A percentile compares a stretch with the other conserved stretches of the same genome.
Evolutionary conservation across 2,888 invertebrate genomes (phyloP).

Genomic region (Noctua comes): DNA sequence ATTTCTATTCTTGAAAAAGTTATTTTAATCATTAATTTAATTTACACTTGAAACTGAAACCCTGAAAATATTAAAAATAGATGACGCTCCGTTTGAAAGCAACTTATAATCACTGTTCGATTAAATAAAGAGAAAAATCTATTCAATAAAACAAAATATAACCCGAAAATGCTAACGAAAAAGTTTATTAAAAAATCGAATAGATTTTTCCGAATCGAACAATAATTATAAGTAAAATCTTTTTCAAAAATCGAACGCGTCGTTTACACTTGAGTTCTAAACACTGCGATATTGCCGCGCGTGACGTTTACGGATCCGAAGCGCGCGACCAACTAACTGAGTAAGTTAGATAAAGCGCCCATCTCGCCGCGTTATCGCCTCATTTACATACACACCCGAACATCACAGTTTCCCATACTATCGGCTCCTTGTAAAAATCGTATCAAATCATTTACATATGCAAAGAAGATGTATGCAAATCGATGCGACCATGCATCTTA

Average conservation of each 20-base stretch:
- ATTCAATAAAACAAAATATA: slow-evolving; percentile 27
- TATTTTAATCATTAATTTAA: slow-evolving; percentile 26
- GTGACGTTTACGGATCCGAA: slow-evolving; percentile 83
- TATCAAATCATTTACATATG: slow-evolving; percentile 85
- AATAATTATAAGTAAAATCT: slow-evolving; percentile 56
- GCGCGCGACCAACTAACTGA: slow-evolving; percentile 88
- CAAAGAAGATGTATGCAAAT: slow-evolving; percentile 89
- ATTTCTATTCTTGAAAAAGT: slow-evolving; percentile 24
- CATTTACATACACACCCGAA: slow-evolving; percentile 86
- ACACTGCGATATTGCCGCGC: slow-evolving; percentile 67
- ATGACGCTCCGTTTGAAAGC: slow-evolving; percentile 32
- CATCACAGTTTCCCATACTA: slow-evolving; percentile 82
- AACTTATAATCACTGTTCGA: slow-evolving; percentile 65
- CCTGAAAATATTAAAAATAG: slow-evolving; percentile 50
- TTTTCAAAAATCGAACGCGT: slow-evolving; percentile 54
- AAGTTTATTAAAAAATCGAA: slow-evolving; percentile 29
- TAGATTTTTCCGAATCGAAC: slow-evolving; percentile 54
- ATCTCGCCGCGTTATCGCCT: slow-evolving; percentile 83
- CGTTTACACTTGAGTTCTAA: slow-evolving; percentile 69
- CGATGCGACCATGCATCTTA: slow-evolving; percentile 76
- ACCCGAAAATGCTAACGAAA: slow-evolving; percentile 15
- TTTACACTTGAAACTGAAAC: slow-evolving; percentile 45
- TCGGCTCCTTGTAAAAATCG: slow-evolving; percentile 78
- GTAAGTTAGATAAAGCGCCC: slow-evolving; percentile 81
- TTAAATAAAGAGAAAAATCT: slow-evolving; percentile 17